These are phyloP conservation scores for Pegoplata infirma DNA, from an alignment of 2,888 invertebrate genomes.

Conservation along the genomic window DNA sequence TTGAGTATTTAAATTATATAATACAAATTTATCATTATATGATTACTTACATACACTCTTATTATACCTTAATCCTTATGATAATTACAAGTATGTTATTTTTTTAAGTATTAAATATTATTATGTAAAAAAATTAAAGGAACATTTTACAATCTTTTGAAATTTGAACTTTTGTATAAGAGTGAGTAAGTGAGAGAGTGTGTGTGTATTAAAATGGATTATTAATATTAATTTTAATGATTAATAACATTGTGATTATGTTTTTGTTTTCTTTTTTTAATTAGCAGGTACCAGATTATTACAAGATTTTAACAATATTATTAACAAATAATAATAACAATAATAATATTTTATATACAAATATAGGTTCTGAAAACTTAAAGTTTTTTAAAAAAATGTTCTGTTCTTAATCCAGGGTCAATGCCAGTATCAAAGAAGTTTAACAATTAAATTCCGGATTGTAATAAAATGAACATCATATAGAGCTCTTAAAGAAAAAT, in stretches of 20 bases:
- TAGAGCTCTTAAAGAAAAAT: too few relatives aligned
- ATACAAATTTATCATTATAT: conserved; percentile 37
- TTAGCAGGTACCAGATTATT: conserved; percentile 55
- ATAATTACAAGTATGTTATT: too few relatives aligned
- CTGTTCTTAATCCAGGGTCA: too few relatives aligned
- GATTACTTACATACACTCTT: neutral
- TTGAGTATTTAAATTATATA: conserved; percentile 14
- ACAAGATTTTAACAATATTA: conserved; percentile 14
- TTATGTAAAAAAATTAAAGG: conserved; percentile 16
- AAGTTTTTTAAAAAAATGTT: too few relatives aligned
- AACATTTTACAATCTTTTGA: conserved; percentile 46
- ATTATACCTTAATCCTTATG: conserved; percentile 14
- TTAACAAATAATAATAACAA: conserved; percentile 1
- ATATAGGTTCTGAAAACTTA: too few relatives aligned
- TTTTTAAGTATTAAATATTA: neutral
- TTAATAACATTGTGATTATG: conserved; percentile 27
- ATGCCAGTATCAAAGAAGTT: too few relatives aligned
- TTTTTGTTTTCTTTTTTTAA: conserved; percentile 25
- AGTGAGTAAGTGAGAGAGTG: neutral
- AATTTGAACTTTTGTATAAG: conserved; percentile 40
- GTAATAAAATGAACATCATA: too few relatives aligned
- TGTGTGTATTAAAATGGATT: conserved; percentile 6
- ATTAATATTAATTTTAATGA: conserved; percentile 2
- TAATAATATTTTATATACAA: too few relatives aligned
- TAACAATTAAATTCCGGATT: too few relatives aligned